Evolutionary conservation across 2,113 vertebrate genomes (phyloP).

Genomic region (Crotalus horridus): DNA sequence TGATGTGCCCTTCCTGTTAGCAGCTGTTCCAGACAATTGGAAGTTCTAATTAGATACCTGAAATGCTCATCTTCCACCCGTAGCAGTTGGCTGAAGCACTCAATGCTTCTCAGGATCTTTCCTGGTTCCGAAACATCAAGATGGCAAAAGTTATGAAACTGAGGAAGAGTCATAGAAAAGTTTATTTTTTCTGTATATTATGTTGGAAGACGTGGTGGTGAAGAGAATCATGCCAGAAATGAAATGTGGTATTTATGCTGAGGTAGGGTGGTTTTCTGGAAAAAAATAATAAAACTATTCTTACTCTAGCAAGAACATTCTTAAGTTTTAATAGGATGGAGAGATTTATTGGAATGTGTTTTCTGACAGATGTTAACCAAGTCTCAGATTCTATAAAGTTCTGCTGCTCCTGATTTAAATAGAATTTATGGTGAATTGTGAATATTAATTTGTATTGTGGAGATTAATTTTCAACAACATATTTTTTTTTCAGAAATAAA

Average conservation of each 20-base stretch:
- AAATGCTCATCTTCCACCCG: neutral
- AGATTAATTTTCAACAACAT: neutral
- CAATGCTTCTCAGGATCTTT: neutral
- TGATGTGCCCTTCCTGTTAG: neutral
- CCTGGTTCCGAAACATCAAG: neutral
- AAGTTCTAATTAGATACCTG: neutral
- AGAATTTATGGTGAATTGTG: neutral
- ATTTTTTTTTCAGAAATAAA: conserved; percentile 84
- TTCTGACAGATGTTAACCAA: neutral
- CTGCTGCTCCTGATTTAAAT: neutral
- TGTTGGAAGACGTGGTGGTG: neutral
- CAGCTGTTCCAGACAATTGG: neutral
- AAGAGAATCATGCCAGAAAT: neutral
- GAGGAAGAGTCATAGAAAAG: neutral
- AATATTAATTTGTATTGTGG: neutral
- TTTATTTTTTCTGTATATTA: neutral
- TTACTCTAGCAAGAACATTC: neutral
- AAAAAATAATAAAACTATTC: neutral
- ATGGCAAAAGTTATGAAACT: neutral
- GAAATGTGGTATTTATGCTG: neutral
- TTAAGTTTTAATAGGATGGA: neutral
- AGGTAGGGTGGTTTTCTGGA: neutral
- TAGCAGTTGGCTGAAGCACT: neutral
- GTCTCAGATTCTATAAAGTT: neutral
- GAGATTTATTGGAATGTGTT: neutral